Percentiles rank a stretch among this genome's conserved stretches.
These are phyloP conservation scores for Gobiocypris rarus DNA, from an alignment of 2,113 vertebrate genomes.

Conservation along the genomic window DNA sequence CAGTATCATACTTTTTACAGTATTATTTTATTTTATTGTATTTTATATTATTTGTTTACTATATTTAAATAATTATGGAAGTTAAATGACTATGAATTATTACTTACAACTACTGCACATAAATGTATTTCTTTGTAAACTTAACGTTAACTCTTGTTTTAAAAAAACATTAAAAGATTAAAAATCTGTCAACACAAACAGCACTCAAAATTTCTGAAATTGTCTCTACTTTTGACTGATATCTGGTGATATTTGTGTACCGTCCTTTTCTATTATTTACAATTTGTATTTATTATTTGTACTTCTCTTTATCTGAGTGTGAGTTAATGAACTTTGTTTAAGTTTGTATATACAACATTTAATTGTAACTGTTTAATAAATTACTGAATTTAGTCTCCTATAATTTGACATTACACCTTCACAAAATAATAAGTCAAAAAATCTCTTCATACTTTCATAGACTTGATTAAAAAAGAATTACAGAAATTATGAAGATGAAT, in stretches of 20 bases:
- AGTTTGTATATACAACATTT: not conserved
- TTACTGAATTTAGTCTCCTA: not conserved
- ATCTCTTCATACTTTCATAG: not conserved
- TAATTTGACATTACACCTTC: not conserved
- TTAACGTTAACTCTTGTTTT: too few species aligned
- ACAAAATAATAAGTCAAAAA: not conserved
- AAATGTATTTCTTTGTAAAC: not conserved
- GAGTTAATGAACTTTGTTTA: not conserved
- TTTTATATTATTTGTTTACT: not conserved
- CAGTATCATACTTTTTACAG: not conserved
- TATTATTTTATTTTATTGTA: too few species aligned
- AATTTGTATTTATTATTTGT: too few species aligned
- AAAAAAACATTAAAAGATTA: too few species aligned
- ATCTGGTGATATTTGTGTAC: not conserved
- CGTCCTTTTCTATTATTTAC: not conserved
- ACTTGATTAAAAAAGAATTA: not conserved
- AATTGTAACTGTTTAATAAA: not conserved
- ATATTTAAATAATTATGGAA: not conserved
- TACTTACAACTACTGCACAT: not conserved
- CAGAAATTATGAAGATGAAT: not conserved
- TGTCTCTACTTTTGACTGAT: not conserved
- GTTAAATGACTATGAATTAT: too few species aligned
- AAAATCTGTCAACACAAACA: not conserved
- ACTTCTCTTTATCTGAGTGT: not conserved
- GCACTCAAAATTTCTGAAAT: not conserved